Evolutionary conservation across 2,113 vertebrate genomes (phyloP).

Genomic region (Pelodiscus sinensis): DNA sequence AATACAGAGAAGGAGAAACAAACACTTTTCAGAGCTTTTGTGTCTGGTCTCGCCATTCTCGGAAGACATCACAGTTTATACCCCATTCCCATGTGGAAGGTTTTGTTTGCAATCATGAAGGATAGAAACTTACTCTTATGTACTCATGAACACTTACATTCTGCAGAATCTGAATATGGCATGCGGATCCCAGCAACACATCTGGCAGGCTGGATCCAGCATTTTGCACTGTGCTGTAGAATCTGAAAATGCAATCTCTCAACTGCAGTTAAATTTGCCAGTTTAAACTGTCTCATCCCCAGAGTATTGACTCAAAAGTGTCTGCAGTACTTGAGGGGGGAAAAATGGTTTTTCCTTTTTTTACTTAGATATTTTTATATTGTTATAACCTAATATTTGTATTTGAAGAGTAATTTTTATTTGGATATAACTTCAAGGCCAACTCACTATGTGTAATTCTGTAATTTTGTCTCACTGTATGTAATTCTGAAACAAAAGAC

Average conservation of each 20-base stretch:
- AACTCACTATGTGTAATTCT: too few species aligned
- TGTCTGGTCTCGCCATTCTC: rapidly evolving
- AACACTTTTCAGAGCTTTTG: not conserved
- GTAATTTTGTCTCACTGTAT: not conserved
- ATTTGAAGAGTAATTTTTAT: not conserved
- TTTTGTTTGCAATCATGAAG: not conserved
- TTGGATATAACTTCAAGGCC: not conserved
- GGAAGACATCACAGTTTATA: not conserved
- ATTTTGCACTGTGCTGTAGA: not conserved
- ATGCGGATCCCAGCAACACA: not conserved
- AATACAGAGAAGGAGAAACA: not conserved
- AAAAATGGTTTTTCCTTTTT: not conserved
- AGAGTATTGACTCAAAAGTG: not conserved
- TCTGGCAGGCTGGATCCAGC: not conserved
- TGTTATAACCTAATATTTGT: not conserved
- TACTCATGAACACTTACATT: not conserved
- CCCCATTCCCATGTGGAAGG: not conserved
- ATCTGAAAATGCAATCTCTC: not conserved
- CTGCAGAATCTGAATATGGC: not conserved
- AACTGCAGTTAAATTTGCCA: not conserved
- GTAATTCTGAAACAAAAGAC: too few species aligned
- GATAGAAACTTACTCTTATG: not conserved
- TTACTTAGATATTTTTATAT: not conserved
- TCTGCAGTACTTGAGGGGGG: not conserved
- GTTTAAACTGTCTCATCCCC: not conserved